Evolutionary conservation across 2,888 invertebrate genomes (phyloP).

Genomic region (Diarsia brunnea): DNA sequence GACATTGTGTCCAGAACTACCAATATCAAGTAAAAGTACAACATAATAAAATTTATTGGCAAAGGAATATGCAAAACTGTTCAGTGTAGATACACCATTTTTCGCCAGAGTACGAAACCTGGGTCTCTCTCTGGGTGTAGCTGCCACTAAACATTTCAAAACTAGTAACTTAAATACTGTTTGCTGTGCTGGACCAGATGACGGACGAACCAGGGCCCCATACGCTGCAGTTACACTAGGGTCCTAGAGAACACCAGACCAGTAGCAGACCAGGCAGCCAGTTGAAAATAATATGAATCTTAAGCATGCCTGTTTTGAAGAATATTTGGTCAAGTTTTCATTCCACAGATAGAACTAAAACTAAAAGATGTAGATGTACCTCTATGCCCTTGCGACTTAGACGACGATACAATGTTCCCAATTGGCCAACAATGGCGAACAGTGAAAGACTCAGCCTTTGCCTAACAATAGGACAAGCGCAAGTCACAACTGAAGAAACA

Average conservation of each 20-base stretch:
- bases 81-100: neutral
- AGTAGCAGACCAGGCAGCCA: neutral
- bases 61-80: neutral
- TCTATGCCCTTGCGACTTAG: neutral
- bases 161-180: neutral
- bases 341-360: neutral
- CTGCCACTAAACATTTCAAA: neutral
- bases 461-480: slow-evolving; percentile 44
- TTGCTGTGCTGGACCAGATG: neutral
- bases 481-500: slow-evolving; percentile 33
- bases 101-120: neutral
- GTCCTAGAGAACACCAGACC: rapidly evolving
- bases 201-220: no score
- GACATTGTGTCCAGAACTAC: neutral
- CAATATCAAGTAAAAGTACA: neutral
- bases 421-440: slow-evolving; percentile 46
- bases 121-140: neutral
- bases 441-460: slow-evolving; percentile 32
- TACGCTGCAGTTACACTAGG: neutral
- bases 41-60: neutral
- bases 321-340: neutral
- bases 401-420: slow-evolving; percentile 30
- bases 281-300: neutral
- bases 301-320: neutral
- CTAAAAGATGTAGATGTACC: neutral